Base-by-base conservation (phyloP, 2,888 invertebrate genomes). In the Orthosia gracilis region DNA sequence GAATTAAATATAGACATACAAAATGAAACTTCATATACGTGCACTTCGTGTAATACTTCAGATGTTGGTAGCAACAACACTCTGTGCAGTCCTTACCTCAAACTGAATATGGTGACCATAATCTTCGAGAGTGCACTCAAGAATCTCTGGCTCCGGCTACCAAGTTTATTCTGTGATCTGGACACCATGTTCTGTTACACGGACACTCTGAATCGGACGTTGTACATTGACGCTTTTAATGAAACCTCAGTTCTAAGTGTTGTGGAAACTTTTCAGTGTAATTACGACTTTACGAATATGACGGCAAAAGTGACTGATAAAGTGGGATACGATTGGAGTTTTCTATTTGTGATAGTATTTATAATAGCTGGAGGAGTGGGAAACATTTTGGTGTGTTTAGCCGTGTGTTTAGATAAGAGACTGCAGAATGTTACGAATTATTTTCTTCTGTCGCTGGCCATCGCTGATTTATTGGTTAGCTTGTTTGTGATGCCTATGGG, bases 351-450 rank as follows among this genome's bases (percentile, higher is more conserved):
- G 89, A 97, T 98, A 86, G 97, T 98, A 89, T 98, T 99, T 93
- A 98, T 99, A 91, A 96, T 98, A 82, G 98, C 98, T 45, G 99
- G 99, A 45, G 98, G 98, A 45, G 94, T 99, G 73, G 99, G 99
- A 26, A 99, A 99, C 94, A 98, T 99, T 85, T 96, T 99, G 78
- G 99, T 99, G 87, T 99, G 99, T 94, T 96, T 99, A 89, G 99
- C 99, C 0, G 99, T 99, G 87, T 98, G 98, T 80, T 96, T 99
- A 90, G 99, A 99, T 96, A 97, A 98, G 80, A 97, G 98, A 88
- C 96, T 99, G 80, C 99, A 99, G 95, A 99, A 99, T 94, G 98
- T 99, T 84, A 99, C 99, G 82, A 99, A 99, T 96, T 99, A 99
- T 95, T 99, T 99, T 94, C 97, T 99, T 80, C 97, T 99, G 88